Evolutionary conservation across 2,113 vertebrate genomes (phyloP).

Genomic region (Odocoileus virginianus): DNA sequence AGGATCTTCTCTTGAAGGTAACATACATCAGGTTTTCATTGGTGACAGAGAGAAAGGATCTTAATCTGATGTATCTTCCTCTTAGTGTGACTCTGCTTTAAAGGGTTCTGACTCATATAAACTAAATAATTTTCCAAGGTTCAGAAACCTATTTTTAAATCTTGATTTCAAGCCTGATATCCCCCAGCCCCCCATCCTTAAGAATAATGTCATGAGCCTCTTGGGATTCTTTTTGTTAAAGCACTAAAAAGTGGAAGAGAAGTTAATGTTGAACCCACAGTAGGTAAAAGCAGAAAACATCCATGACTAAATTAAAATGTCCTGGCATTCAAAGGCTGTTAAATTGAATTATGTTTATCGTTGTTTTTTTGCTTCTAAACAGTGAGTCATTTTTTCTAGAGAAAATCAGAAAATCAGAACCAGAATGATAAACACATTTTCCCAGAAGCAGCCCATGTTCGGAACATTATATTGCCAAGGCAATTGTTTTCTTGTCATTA

Average conservation of each 20-base stretch:
- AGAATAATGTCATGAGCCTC: background rate
- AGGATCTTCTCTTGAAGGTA: background rate
- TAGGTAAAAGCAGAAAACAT: constrained; percentile 72
- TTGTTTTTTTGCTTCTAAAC: constrained; percentile 58
- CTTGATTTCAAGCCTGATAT: constrained; percentile 63
- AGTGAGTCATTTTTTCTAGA: constrained; percentile 77
- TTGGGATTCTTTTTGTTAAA: background rate
- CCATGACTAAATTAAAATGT: constrained; percentile 66
- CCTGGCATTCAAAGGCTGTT: constrained; percentile 62
- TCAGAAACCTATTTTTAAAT: constrained; percentile 44
- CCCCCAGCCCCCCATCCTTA: background rate
- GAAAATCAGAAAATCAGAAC: constrained; percentile 63
- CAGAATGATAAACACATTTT: constrained; percentile 62
- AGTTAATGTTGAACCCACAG: constrained; percentile 48
- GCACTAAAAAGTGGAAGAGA: background rate
- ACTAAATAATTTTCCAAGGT: constrained; percentile 17
- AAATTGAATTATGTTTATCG: constrained; percentile 70
- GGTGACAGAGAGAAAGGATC: background rate
- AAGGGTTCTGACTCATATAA: constrained; percentile 34
- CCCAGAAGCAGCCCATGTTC: constrained; percentile 48
- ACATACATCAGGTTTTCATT: background rate
- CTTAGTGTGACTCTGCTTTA: constrained; percentile 19
- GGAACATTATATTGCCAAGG: constrained; percentile 18
- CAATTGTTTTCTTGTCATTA: constrained; percentile 22
- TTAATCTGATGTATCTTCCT: background rate